Evolutionary conservation across 2,797 vertebrate genomes (phyloP), one percentile per base, ranked within the genome.

Genomic region (Urophycis tenuis): DNA sequence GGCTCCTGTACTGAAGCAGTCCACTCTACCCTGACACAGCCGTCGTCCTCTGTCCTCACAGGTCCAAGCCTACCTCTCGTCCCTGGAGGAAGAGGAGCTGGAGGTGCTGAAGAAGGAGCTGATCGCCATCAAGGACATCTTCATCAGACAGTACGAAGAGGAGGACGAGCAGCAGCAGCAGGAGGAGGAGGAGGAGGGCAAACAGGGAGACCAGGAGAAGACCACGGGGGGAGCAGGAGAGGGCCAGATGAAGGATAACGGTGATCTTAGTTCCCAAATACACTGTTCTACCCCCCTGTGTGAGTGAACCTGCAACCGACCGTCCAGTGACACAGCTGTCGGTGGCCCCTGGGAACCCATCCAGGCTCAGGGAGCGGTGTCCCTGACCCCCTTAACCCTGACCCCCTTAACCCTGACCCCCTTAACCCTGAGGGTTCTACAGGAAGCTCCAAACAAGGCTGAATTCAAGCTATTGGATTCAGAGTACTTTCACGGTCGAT

Each of bases 71-170:
- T 94, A 94, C 90, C 93, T 99, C 86, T 90, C 92, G 80, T 91
- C 93, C 1, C 87, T 99, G 84, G 85, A 82, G 64, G 94, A 92
- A 83, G 94, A 96, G 75, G 91, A 93, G 76, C 89, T 96, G 87
- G 95, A 98, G 67, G 88, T 89, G 79, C 73, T 95, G 79, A 98
- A 97, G 93, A 93, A 90, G 77, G 95, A 95, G 85, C 92, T 99
- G 85, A 95, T 98, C 88, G 91, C 92, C 75, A 95, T 99, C 87
- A 98, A 97, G 89, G 94, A 96, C 45, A 92, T 97, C 88, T 98
- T 99, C 83, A 79, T 94, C 84, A 88, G 89, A 74, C 93, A 89
- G 80, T 93, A 94, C 30, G 91, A 92, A 12, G 94, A 93, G 75
- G 89, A 88, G 10, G 91, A 92, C 74, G 89, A 85, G 33, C 86